phyloP scores from a whole-genome alignment of 2,113 vertebrate species.

The Oenanthe melanoleuca region DNA sequence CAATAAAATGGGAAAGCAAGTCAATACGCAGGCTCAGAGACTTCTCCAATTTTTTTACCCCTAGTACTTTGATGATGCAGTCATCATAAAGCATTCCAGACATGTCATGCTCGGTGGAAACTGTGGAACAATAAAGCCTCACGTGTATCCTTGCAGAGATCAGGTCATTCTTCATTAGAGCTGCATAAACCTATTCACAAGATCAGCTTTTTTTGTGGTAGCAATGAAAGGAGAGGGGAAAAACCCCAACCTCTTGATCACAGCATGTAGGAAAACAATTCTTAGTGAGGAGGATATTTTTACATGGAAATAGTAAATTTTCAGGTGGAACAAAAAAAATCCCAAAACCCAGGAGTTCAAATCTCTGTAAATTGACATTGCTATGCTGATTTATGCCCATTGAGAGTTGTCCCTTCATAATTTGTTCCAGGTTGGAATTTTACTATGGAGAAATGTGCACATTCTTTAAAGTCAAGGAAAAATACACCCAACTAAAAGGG shows the following conservation, averaged over 20 bases:
- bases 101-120: conserved; percentile 64
- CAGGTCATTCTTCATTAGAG: conserved; percentile 69
- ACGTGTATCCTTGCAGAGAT: conserved; percentile 55
- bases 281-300: background rate
- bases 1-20: conserved; percentile 76
- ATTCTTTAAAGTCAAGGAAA: conserved; percentile 17
- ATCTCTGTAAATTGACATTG: conserved; percentile 47
- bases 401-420: conserved; percentile 48
- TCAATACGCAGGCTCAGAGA: conserved; percentile 72
- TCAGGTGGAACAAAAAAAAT: background rate
- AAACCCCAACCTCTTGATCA: background rate
- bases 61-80: conserved; percentile 66
- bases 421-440: conserved; percentile 60
- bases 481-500: background rate
- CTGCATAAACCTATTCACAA: conserved; percentile 47
- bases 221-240: background rate
- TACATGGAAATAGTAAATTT: background rate
- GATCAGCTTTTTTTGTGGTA: background rate
- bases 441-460: background rate
- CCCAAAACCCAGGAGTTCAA: background rate
- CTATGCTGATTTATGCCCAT: conserved; percentile 52
- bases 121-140: conserved; percentile 66
- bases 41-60: conserved; percentile 37
- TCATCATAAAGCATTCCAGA: conserved; percentile 59
- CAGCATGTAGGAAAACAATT: background rate